Base-by-base conservation (phyloP, 2,797 vertebrate genomes). In the Cryptoprocta ferox region DNA sequence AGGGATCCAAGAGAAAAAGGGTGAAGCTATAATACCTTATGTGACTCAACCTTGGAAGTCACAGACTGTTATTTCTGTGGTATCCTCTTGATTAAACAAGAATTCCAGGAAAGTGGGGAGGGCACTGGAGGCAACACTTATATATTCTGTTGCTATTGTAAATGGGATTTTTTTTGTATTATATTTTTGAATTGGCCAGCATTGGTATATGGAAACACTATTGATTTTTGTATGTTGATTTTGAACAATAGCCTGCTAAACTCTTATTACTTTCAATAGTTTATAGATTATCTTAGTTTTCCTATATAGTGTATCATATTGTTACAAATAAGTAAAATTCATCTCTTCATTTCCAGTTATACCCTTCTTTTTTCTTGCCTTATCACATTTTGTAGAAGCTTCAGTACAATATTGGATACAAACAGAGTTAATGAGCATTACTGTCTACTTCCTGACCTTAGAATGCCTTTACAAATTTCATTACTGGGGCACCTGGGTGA, bases 231-330 rank as follows among this genome's bases (percentile, higher is more conserved):
- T 82, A 70, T 82, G 19, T 78, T 86, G 45, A 79, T 87, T 89
- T 84, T 94, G 39, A 83, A 39, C 39, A 87, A 48, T 18, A 59
- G 39, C 75, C 89, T 83, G 37, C 66, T 89, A 16, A 30, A 71
- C 35, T 89, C 11, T 71, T 91, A 39, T 4, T 81, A 56, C 32
- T 89, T 94, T 94, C 30, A 70, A 2, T 80, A 42, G 26, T 48
- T 91, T 93, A 12, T 84, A 16, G 39, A 59, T 93, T 89, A n/a
- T 93, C 18, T 95, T 87, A 45, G 35, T 48, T 70, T 94, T 90
- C 66, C 42, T 65, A 6, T 65, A 37, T 76, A 86, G 42, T 37
- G 59, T 53, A 21, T 80, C 37, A 75, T 73, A 56, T 59, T 48
- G 26, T 82, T 61, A 68, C 11, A 89, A n/a, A 85, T 39, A 71